phyloP scores from a whole-genome alignment of 2,888 invertebrate genomes.

The Plutella xylostella region DNA sequence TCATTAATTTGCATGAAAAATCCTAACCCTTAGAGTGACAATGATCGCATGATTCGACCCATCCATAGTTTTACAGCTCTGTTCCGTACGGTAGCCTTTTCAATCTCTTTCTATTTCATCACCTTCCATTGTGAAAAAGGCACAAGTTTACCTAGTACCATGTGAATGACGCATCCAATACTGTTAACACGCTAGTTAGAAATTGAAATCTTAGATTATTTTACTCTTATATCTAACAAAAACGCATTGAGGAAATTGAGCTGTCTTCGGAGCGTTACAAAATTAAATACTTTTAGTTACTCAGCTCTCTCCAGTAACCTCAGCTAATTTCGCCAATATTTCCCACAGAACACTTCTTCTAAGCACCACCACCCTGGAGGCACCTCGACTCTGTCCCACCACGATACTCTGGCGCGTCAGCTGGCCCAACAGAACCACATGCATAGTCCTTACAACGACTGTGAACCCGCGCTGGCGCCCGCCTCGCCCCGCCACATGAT shows the following conservation, averaged over 20 bases:
- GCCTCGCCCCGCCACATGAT: conserved; percentile 56
- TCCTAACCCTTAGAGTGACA: conserved; percentile 10
- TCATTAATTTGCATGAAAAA: conserved; percentile 42
- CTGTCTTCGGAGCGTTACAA: no score
- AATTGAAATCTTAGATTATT: neutral
- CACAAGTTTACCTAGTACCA: conserved; percentile 5
- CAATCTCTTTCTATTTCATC: conserved; percentile 41
- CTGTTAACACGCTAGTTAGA: neutral
- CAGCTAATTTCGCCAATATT: conserved; percentile 4
- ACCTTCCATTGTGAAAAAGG: neutral
- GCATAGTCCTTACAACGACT: conserved; percentile 67
- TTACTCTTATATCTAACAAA: no score
- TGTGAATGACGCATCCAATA: conserved; percentile 22
- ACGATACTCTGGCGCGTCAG: conserved; percentile 65
- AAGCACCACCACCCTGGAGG: conserved; percentile 78
- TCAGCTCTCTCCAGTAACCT: no score
- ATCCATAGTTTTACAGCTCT: no score
- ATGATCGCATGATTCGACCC: no score
- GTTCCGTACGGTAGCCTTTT: no score
- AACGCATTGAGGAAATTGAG: conserved; percentile 17
- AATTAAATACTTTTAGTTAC: neutral
- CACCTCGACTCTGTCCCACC: conserved; percentile 76
- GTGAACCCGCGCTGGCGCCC: conserved; percentile 53
- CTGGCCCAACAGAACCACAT: conserved; percentile 61
- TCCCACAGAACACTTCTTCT: conserved; percentile 86